A percentile compares a stretch with the other conserved stretches of the same genome.
Conservation (phyloP, 2,113 vertebrate species). For the Stictonetta naevosa region DNA sequence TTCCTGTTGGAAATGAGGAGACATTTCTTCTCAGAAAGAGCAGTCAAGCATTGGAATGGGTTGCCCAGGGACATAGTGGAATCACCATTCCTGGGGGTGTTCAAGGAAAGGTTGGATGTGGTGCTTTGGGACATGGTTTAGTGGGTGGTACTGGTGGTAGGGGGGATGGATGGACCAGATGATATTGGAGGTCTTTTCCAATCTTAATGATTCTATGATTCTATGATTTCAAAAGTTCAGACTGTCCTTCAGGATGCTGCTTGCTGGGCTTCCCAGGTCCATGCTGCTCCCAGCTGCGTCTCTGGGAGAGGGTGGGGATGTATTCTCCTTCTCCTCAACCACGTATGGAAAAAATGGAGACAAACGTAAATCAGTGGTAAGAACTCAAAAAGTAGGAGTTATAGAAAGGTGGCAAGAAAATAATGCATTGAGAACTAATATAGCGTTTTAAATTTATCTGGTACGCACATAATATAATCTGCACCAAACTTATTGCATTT, state of each 20-base stretch:
- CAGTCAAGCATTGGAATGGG: too few species aligned
- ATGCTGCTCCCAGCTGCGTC: not conserved
- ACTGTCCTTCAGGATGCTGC: not conserved
- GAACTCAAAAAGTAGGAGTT: not conserved
- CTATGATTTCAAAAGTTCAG: not conserved
- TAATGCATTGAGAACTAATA: not conserved
- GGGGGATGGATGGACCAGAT: too few species aligned
- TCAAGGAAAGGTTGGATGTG: too few species aligned
- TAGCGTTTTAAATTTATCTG: not conserved
- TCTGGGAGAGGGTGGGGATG: not conserved
- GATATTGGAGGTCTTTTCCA: too few species aligned
- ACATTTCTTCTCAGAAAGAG: too few species aligned
- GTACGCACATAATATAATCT: not conserved
- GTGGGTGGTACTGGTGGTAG: too few species aligned
- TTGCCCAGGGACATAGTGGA: too few species aligned
- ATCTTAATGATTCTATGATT: too few species aligned
- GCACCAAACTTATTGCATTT: not conserved
- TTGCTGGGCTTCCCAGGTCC: not conserved
- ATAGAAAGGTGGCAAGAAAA: not conserved
- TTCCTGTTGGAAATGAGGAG: too few species aligned
- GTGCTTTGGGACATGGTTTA: too few species aligned
- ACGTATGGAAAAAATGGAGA: rapidly evolving
- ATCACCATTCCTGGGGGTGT: too few species aligned
- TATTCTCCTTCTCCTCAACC: not conserved
- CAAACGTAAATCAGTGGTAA: not conserved